Evolutionary conservation across 1,140 invertebrate species (phyloP), one percentile per base, ranked within the genome.

Genomic region (Scaptomyza graminum): DNA sequence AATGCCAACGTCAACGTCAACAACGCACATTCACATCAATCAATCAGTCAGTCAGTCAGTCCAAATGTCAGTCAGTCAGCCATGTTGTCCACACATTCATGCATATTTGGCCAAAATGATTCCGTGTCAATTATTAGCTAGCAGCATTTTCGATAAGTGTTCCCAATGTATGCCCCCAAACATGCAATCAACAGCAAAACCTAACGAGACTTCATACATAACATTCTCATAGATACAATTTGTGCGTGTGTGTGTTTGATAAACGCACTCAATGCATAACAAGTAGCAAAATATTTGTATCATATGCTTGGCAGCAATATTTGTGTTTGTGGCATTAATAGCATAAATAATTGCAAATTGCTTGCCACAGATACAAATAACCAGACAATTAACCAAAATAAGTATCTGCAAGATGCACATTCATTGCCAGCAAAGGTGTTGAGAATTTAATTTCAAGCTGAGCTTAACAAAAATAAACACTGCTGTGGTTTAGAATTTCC

Each of bases 131-230:
- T 84, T 79, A 76, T 57, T 66, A 63, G 79, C 46, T 69, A 44
- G 77, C 70, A 77, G 62, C 66, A 77, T 78, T 85, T 80, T 65
- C 56, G 78, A 82, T 87, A 85, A 87, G 74, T 85, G 74, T 54
- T 34, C 47, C 47, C 25, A n/a, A 22, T 41, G 37, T 3, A 47
- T 43, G 37, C 13, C 12, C 5, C 13, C 46, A 70, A 74, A 51
- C 22, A 55, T 43, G 56, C 51, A 67, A 84, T 68, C 56, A 78
- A n/a, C 68, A 49, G 44, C 63, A 25, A 56, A 79, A 67, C 63
- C 37, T 59, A 54, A 61, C 63, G 28, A 57, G 15, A 25, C 25
- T 16, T 22, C 18, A 22, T 22, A 12, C 34, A 56, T 13, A 28
- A 41, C 41, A 57, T 57, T 44, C 22, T 46, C 55, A 31, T 46